These are phyloP conservation scores for Sylvia borin DNA, from an alignment of 2,797 vertebrate species.

Conservation along the genomic window DNA sequence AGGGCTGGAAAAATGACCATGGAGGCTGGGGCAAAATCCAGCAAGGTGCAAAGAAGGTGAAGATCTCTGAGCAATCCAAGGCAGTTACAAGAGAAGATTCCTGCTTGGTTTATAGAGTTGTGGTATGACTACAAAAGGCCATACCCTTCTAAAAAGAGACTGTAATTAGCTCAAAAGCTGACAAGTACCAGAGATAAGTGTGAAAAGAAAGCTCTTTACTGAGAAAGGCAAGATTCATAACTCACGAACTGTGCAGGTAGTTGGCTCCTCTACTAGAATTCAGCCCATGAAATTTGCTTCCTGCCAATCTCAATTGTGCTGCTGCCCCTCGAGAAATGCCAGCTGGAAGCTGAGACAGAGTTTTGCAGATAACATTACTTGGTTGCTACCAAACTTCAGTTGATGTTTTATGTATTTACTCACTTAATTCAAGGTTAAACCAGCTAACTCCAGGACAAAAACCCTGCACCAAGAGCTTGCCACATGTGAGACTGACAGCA, in stretches of 20 bases:
- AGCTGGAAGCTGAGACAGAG: background rate
- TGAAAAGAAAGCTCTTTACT: background rate
- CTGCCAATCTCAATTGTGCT: background rate
- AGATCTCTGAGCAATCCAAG: background rate
- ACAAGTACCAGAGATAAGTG: background rate
- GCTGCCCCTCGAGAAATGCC: background rate
- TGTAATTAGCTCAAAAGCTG: background rate
- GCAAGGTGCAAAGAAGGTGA: background rate
- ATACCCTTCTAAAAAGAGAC: background rate
- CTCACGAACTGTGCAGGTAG: background rate
- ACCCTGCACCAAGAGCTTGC: background rate
- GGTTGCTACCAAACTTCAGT: background rate
- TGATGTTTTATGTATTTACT: background rate
- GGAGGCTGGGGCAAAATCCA: background rate
- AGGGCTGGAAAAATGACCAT: background rate
- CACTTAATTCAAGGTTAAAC: conserved; percentile 21
- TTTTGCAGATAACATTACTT: background rate
- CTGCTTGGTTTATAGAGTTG: background rate
- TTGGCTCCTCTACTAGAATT: background rate
- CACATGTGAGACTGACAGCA: background rate
- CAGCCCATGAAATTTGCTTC: background rate
- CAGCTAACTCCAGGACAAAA: background rate
- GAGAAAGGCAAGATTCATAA: background rate
- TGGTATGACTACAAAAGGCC: background rate
- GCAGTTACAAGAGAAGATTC: background rate